Conservation (phyloP, 2,888 invertebrate species). For the Oscheius sp. region DNA sequence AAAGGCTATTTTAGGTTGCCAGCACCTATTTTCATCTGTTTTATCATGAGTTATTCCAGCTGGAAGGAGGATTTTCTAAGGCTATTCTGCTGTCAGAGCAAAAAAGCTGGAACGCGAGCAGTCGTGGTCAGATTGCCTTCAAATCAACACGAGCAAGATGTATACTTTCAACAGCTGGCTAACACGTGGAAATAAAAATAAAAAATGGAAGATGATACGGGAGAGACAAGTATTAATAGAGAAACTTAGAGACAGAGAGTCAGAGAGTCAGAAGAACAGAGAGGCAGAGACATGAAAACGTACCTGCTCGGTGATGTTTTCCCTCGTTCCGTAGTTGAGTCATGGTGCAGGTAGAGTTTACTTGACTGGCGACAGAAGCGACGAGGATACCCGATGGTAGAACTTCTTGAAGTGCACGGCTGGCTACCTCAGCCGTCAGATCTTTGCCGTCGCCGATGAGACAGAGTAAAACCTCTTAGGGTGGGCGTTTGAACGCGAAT, state of each 20-base stretch:
- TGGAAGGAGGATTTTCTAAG: slow-evolving; percentile 1
- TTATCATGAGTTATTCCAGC: slow-evolving; percentile 14
- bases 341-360: too few species aligned
- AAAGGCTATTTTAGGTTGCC: slow-evolving; percentile 6
- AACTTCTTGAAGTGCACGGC: too few species aligned
- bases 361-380: too few species aligned
- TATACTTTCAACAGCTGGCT: neutral
- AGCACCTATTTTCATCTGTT: slow-evolving; percentile 21
- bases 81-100: slow-evolving; percentile 1
- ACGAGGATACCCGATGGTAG: too few species aligned
- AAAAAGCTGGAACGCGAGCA: neutral
- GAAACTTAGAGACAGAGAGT: too few species aligned
- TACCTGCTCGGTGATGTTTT: too few species aligned
- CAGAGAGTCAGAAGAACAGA: too few species aligned
- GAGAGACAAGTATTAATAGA: too few species aligned
- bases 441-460: neutral
- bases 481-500: slow-evolving; percentile 12
- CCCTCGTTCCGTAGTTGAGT: too few species aligned
- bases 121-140: slow-evolving; percentile 1
- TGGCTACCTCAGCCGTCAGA: too few species aligned
- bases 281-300: too few species aligned
- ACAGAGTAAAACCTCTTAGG: neutral
- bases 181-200: slow-evolving; percentile 21
- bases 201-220: neutral
- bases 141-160: slow-evolving; percentile 21